Evolutionary conservation across 2,113 vertebrate genomes (phyloP).

Genomic region (Chaetops frenatus): DNA sequence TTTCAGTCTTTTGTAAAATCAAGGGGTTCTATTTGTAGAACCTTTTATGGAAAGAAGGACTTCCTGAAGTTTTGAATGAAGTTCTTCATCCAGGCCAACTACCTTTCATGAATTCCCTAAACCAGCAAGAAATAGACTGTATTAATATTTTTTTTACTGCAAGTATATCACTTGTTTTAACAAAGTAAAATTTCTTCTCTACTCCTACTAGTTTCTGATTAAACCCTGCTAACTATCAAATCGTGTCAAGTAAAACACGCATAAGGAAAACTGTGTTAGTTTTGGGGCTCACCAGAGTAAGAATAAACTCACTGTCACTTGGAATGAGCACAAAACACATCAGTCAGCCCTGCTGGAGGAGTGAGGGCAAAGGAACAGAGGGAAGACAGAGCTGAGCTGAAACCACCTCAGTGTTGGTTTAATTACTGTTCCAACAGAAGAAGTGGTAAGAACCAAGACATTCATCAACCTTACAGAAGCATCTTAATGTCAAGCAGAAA

Average conservation of each 20-base stretch:
- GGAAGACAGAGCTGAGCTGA: background rate
- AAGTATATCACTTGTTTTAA: background rate
- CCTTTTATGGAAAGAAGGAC: background rate
- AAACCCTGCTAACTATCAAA: background rate
- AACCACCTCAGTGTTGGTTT: background rate
- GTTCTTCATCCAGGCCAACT: background rate
- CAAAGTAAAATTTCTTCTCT: background rate
- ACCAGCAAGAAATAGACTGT: background rate
- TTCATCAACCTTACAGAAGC: background rate
- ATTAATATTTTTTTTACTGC: background rate
- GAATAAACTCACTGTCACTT: background rate
- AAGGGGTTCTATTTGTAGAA: background rate
- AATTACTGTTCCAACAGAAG: background rate
- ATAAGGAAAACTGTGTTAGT: background rate
- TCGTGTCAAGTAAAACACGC: background rate
- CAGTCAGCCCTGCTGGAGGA: background rate
- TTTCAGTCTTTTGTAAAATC: background rate
- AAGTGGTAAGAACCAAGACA: background rate
- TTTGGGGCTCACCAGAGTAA: background rate
- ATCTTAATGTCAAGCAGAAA: background rate
- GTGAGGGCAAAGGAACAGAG: background rate
- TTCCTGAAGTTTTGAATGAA: background rate
- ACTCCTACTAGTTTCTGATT: background rate
- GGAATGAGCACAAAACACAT: background rate
- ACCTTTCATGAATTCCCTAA: background rate